A percentile compares a stretch with the other conserved stretches of the same genome.
Conservation (phyloP, 2,113 vertebrate species). For the Tragulus kanchil region DNA sequence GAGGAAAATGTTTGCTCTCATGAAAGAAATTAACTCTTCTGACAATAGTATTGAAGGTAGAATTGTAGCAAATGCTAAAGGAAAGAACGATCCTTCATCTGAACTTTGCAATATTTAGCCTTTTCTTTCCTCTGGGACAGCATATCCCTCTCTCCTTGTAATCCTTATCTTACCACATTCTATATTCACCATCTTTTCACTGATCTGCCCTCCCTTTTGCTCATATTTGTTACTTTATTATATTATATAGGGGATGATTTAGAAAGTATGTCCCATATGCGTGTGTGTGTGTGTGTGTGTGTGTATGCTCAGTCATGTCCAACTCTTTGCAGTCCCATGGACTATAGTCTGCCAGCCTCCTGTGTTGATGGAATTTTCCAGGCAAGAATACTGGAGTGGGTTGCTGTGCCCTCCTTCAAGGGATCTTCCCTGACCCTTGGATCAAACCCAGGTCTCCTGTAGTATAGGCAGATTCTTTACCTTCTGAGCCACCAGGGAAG, state of each 20-base stretch:
- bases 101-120: background rate
- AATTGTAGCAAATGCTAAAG: background rate
- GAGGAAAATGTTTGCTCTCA: background rate
- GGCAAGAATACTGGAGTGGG: background rate
- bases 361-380: background rate
- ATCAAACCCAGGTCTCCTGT: background rate
- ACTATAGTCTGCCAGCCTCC: background rate
- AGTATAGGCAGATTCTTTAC: background rate
- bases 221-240: background rate
- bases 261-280: background rate
- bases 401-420: background rate
- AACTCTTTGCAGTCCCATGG: background rate
- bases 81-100: background rate
- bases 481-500: background rate
- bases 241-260: background rate
- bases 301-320: background rate
- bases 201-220: background rate
- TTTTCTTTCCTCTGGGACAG: conserved; percentile 33
- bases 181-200: background rate
- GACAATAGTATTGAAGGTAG: background rate
- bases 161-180: background rate
- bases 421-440: background rate
- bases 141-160: background rate
- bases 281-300: background rate
- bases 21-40: conserved; percentile 46